Conservation (phyloP, 2,888 invertebrate genomes). For the Lepidochitona cinerea region DNA sequence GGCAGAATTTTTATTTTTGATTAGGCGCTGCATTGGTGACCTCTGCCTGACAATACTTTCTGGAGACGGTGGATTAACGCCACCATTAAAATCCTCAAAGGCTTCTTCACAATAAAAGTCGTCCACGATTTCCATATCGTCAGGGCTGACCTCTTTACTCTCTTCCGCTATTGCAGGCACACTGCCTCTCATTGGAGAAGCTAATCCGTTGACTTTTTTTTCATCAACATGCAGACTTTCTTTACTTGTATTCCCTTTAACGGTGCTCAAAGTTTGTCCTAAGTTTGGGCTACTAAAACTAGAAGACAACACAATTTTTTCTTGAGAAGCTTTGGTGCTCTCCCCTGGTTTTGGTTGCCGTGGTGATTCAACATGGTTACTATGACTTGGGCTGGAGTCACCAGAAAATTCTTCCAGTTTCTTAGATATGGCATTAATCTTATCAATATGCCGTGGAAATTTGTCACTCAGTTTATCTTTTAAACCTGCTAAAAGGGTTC, state of each 20-base stretch:
- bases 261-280: not conserved
- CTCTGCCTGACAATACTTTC: constrained; percentile 10
- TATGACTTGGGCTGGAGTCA: constrained; percentile 32
- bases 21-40: constrained; percentile 2
- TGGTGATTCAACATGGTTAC: constrained; percentile 16
- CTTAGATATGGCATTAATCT: constrained; percentile 44
- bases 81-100: constrained; percentile 37
- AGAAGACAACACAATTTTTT: not conserved
- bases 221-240: not conserved
- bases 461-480: constrained; percentile 42
- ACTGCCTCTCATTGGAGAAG: not conserved
- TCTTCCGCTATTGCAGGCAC: constrained; percentile 10
- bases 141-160: constrained; percentile 13
- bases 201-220: not conserved
- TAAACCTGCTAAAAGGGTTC: constrained; percentile 35
- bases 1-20: constrained; percentile 11
- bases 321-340: not conserved
- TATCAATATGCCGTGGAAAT: constrained; percentile 38
- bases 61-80: constrained; percentile 20
- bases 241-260: not conserved
- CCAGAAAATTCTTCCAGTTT: constrained; percentile 53
- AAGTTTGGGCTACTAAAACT: not conserved
- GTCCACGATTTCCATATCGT: constrained; percentile 29
- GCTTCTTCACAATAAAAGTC: constrained; percentile 30
- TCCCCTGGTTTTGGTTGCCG: not conserved